Conservation (phyloP, 1,140 invertebrate genomes). For the Eciton burchellii region DNA sequence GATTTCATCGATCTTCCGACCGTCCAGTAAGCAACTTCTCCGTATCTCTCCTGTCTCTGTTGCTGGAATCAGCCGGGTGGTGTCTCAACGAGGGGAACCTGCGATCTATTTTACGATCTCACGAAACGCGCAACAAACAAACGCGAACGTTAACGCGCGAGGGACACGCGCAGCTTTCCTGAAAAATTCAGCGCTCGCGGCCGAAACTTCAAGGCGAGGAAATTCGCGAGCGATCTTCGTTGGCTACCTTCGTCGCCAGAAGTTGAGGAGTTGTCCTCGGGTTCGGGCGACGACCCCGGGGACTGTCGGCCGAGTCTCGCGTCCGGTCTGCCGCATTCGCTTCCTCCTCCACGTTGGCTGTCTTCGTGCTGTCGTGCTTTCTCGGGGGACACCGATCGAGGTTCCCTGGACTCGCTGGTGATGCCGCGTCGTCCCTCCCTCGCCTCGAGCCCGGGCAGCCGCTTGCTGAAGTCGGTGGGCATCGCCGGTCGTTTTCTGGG, state of each 20-base stretch:
- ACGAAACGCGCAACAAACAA: not conserved
- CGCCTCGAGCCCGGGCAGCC: constrained; percentile 73
- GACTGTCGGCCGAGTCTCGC: constrained; percentile 74
- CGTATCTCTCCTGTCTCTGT: not conserved
- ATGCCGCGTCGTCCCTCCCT: constrained; percentile 66
- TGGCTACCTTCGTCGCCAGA: constrained; percentile 85
- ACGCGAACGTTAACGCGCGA: not conserved
- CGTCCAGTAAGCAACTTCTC: not conserved
- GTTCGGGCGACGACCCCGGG: constrained; percentile 80
- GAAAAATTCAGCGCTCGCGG: constrained; percentile 49
- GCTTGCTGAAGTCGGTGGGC: constrained; percentile 80
- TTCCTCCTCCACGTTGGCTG: constrained; percentile 64
- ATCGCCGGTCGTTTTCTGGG: constrained; percentile 81
- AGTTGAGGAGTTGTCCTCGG: constrained; percentile 83
- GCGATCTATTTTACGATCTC: too few relatives aligned
- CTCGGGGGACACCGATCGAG: constrained; percentile 65
- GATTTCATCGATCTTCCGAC: constrained; percentile 11
- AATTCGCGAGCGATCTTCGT: too few relatives aligned
- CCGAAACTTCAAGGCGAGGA: too few relatives aligned
- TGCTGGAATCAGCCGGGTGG: not conserved
- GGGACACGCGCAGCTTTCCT: not conserved
- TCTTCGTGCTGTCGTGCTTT: constrained; percentile 61
- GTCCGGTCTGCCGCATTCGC: constrained; percentile 69
- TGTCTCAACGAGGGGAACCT: not conserved
- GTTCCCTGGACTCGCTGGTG: constrained; percentile 41